Evolutionary conservation across 2,113 vertebrate species (phyloP).

Genomic region (Pedetes capensis): DNA sequence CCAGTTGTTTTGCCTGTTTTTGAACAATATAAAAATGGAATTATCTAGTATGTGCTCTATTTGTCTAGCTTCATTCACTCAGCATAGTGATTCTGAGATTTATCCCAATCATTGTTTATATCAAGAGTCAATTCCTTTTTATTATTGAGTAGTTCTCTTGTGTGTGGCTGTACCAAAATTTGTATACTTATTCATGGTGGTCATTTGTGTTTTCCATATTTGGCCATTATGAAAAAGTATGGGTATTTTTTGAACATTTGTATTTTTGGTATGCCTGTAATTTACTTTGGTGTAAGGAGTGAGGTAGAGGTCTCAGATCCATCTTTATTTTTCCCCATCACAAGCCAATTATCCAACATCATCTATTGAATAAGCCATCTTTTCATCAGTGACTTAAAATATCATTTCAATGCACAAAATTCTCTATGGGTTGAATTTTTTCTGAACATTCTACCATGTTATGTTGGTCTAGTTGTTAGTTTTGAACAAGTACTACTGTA

Average conservation of each 20-base stretch:
- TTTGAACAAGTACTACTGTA: neutral
- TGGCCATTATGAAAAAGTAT: neutral
- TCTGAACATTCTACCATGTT: neutral
- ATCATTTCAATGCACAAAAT: slow-evolving; percentile 15
- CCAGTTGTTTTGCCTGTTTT: neutral
- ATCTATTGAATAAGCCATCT: neutral
- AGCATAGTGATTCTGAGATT: neutral
- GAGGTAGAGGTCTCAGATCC: neutral
- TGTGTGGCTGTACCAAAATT: neutral
- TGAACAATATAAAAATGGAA: neutral
- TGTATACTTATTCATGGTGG: neutral
- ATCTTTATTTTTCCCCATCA: slow-evolving; percentile 28
- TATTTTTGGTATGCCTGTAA: neutral
- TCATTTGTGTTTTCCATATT: neutral
- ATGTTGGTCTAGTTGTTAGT: neutral
- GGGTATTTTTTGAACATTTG: neutral
- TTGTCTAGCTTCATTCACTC: neutral
- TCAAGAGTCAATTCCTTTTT: neutral
- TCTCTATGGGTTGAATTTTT: slow-evolving; percentile 15
- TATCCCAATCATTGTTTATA: neutral
- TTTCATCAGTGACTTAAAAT: slow-evolving; percentile 43
- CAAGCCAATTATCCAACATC: neutral
- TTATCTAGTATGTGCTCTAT: neutral
- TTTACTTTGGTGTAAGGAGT: slow-evolving; percentile 32
- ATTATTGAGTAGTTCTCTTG: neutral